Evolutionary conservation across 1,140 invertebrate genomes (phyloP).

Genomic region (Ceratina australensis): DNA sequence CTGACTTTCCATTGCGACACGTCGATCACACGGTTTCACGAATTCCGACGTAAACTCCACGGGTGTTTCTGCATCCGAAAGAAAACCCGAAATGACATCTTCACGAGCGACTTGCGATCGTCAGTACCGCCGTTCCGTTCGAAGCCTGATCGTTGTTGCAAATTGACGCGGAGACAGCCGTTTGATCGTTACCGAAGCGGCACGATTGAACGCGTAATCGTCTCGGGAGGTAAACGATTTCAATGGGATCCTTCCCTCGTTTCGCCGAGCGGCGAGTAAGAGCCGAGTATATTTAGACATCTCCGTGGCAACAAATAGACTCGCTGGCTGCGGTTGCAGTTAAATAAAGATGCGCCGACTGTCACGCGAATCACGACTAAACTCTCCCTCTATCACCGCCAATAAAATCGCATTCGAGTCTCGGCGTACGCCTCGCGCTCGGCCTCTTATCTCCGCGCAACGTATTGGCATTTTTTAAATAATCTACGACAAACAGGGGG

Average conservation of each 20-base stretch:
- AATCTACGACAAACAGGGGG: too few relatives aligned
- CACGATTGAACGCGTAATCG: not conserved
- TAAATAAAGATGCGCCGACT: conserved; percentile 10
- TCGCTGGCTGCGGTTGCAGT: not conserved
- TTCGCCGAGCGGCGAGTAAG: not conserved
- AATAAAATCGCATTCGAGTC: not conserved
- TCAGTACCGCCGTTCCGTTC: not conserved
- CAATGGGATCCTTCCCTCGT: not conserved
- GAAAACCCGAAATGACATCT: too few relatives aligned
- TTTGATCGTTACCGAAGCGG: too few relatives aligned
- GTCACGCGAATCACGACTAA: not conserved
- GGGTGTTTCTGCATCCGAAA: too few relatives aligned
- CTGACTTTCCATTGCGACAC: not conserved
- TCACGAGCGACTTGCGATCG: too few relatives aligned
- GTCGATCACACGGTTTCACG: not conserved
- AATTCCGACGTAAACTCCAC: too few relatives aligned
- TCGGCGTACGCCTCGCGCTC: too few relatives aligned
- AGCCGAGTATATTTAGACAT: conserved; percentile 21
- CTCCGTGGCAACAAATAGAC: not conserved
- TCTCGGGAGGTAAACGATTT: not conserved
- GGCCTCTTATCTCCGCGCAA: too few relatives aligned
- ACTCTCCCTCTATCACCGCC: not conserved
- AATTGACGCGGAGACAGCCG: too few relatives aligned
- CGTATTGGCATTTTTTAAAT: too few relatives aligned
- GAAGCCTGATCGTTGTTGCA: not conserved